These are phyloP conservation scores for Leptinotarsa peninsularis DNA, from an alignment of 2,888 invertebrate genomes.

Conservation along the genomic window DNA sequence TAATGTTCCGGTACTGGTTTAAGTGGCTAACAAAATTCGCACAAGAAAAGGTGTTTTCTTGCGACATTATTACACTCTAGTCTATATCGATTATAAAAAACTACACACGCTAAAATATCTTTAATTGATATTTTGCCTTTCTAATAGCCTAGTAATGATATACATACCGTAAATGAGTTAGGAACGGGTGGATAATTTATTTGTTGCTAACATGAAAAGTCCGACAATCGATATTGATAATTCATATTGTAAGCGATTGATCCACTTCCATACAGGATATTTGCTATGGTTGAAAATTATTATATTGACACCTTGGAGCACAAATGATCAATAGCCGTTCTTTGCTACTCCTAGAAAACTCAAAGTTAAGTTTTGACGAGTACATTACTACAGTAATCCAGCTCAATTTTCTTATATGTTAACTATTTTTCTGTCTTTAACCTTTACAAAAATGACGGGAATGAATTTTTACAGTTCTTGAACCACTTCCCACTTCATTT, in stretches of 20 bases:
- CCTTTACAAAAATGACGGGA: no score
- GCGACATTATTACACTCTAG: constrained; percentile 20
- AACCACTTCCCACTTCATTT: no score
- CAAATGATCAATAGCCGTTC: background rate
- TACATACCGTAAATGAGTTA: constrained; percentile 9
- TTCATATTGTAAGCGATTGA: background rate
- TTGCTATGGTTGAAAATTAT: background rate
- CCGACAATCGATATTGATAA: constrained; percentile 6
- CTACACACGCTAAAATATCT: constrained; percentile 21
- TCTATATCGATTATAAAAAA: constrained; percentile 15
- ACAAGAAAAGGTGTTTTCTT: constrained; percentile 13
- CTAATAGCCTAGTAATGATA: constrained; percentile 27
- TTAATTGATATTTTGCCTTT: constrained; percentile 27
- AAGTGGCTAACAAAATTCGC: background rate
- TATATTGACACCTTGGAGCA: background rate
- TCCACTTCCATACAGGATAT: constrained; percentile 6
- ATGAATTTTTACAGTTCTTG: no score
- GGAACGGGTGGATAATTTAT: constrained; percentile 19
- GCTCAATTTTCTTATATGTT: no score
- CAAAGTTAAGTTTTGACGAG: no score
- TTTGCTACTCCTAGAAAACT: no score
- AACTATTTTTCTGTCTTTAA: no score
- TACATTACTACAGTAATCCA: no score
- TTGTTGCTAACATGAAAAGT: constrained; percentile 14
- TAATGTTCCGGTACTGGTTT: constrained; percentile 3